Base-by-base conservation (phyloP, 2,113 vertebrate species). In the Oxyura jamaicensis region DNA sequence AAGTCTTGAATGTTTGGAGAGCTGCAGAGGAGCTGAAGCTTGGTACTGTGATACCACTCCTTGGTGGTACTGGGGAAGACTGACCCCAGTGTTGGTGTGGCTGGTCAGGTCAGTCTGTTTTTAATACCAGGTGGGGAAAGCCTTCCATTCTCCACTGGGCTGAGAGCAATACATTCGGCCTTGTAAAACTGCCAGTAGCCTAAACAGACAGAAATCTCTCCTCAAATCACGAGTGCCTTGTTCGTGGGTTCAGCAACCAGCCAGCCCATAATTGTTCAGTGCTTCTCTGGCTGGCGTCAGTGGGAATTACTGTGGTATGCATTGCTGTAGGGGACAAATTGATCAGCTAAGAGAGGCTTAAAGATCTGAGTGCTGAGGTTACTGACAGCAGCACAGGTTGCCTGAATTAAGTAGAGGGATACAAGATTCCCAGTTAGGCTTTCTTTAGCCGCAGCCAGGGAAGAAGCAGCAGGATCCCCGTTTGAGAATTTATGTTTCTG, bases 331-430 rank as follows among this genome's bases (percentile, higher is more conserved):
- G 93, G 86, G 55, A 86, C 67, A 96, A 91, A 96, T 55, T 92
- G 92, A 97, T 97, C 93, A 95, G 80, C 87, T 85, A 53, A 93
- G 91, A 94, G 80, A 83, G 63, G 46, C 77, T 96, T 96, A 92
- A 95, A 72, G 93, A 86, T 91, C 81, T 90, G 75, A 95, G 74
- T 42, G 53, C 68, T 90, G 35, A 55, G 53, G 81, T 91, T 93
- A 62, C 92, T 87, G 95, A 89, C 67, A 53, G 63, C 63, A 63
- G 28, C 85, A 82, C 44, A 16, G 8, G 62, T 73, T 93, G 95
- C 41, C 65, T 8, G 7, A 73, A 91, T 71, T 72, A 86, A 94
- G 13, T 63, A 85, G 81, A 77, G 23, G 65, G 74, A 74, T 93
- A 62, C 26, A 16, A 36, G 29, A 19, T 81, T 89, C 42, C 48